phyloP scores from a whole-genome alignment of 2,797 vertebrate species.

The Glyptemys insculpta region DNA sequence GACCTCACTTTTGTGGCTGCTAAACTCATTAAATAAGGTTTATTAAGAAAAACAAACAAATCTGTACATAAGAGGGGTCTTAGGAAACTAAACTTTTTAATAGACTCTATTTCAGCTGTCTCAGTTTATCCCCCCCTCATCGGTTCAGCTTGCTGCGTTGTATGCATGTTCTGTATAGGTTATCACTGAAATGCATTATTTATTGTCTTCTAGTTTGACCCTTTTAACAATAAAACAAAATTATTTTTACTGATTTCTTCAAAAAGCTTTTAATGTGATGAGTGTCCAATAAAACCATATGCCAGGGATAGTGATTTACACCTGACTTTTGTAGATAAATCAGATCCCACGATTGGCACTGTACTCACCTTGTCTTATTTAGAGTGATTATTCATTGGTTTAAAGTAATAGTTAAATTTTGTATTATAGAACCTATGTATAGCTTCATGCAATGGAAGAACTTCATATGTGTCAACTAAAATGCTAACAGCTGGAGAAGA shows the following conservation, averaged over 20 bases:
- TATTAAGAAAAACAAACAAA: conserved; percentile 26
- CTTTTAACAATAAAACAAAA: conserved; percentile 70
- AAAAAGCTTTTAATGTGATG: conserved; percentile 64
- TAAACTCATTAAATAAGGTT: conserved; percentile 49
- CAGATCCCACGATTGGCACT: conserved; percentile 65
- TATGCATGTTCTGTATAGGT: conserved; percentile 38
- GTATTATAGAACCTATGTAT: conserved; percentile 40
- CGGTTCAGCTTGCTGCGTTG: neutral
- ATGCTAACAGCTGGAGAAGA: neutral
- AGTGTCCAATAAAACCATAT: conserved; percentile 73
- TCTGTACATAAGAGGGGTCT: conserved; percentile 52
- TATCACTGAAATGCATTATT: conserved; percentile 45
- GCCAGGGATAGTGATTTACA: conserved; percentile 67
- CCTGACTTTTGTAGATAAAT: conserved; percentile 70
- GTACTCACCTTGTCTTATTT: conserved; percentile 70
- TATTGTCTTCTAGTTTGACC: conserved; percentile 58
- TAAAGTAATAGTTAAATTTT: conserved; percentile 67
- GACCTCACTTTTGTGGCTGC: neutral
- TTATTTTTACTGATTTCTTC: conserved; percentile 68
- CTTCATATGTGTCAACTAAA: neutral
- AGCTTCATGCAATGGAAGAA: conserved; percentile 54
- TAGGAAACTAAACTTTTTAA: conserved; percentile 23
- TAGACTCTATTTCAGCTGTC: conserved; percentile 49
- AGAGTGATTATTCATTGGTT: conserved; percentile 74
- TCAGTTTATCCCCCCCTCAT: neutral